Conservation (phyloP, 2,113 vertebrate genomes). For the Petrocephalus zakoni region DNA sequence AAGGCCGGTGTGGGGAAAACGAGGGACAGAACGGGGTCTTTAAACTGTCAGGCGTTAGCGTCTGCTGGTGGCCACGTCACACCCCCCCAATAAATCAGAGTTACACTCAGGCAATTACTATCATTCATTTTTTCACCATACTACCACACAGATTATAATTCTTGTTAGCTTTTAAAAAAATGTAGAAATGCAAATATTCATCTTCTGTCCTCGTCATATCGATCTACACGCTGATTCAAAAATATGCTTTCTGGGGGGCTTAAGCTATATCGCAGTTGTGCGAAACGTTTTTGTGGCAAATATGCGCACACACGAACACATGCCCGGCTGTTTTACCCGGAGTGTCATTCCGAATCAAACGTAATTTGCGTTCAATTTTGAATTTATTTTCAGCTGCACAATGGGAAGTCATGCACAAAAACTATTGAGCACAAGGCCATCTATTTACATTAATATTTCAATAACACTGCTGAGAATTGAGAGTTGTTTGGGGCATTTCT, state of each 20-base stretch:
- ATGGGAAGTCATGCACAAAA: conserved; percentile 10
- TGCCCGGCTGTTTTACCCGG: background rate
- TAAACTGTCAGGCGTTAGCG: background rate
- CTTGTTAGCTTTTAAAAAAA: conserved; percentile 3
- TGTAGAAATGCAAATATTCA: background rate
- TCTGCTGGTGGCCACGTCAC: background rate
- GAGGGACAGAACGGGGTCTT: conserved; percentile 23
- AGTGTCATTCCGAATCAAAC: conserved; percentile 7
- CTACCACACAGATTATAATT: background rate
- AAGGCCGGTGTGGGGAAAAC: conserved; percentile 22
- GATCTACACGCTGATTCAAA: background rate
- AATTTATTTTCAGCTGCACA: conserved; percentile 30
- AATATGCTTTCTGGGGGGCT: background rate
- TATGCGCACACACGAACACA: background rate
- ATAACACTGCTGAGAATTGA: conserved; percentile 20
- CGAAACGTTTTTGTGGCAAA: background rate
- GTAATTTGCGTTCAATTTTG: conserved; percentile 29
- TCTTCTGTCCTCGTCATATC: conserved; percentile 15
- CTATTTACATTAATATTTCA: conserved; percentile 38
- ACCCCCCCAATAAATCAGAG: background rate
- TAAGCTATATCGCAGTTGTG: conserved; percentile 33
- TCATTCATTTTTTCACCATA: background rate
- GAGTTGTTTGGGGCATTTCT: conserved; percentile 24
- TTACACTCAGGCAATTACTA: background rate
- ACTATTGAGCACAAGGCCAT: conserved; percentile 35